Percentiles rank a stretch among this genome's conserved stretches.
These are phyloP conservation scores for Natator depressus DNA, from an alignment of 2,113 vertebrate species.

Conservation along the genomic window DNA sequence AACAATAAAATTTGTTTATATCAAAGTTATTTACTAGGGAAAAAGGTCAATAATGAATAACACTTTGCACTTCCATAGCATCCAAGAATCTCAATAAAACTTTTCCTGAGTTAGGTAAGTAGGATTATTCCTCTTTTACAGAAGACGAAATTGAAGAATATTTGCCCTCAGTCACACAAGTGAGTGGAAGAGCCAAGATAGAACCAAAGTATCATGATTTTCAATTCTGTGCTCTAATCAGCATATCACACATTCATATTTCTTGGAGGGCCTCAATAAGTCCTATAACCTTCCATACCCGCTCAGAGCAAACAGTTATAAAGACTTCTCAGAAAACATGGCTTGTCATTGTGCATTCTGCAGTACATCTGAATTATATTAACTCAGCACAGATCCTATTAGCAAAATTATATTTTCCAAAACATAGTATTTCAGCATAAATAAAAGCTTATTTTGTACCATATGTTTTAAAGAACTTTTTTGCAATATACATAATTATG, in stretches of 20 bases:
- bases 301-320: fast-evolving
- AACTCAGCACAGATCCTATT: neutral
- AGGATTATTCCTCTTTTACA: neutral
- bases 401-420: neutral
- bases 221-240: neutral
- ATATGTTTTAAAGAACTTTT: slow-evolving; percentile 7
- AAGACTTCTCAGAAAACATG: neutral
- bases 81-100: neutral
- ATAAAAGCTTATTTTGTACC: slow-evolving; percentile 2
- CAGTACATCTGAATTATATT: slow-evolving; percentile 23
- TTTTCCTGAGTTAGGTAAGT: fast-evolving
- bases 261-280: neutral
- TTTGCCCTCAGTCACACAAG: neutral
- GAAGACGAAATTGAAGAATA: neutral
- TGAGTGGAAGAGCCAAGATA: neutral
- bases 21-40: neutral
- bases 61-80: neutral
- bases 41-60: neutral
- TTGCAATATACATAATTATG: neutral
- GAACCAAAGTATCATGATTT: neutral
- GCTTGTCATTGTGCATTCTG: neutral
- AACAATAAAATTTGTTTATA: neutral
- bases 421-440: slow-evolving; percentile 1
- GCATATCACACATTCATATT: neutral
- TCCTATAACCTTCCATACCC: neutral